Percentiles rank a stretch among this genome's conserved stretches.
Conservation (phyloP, 2,888 invertebrate species). For the Aphodius granarius region DNA sequence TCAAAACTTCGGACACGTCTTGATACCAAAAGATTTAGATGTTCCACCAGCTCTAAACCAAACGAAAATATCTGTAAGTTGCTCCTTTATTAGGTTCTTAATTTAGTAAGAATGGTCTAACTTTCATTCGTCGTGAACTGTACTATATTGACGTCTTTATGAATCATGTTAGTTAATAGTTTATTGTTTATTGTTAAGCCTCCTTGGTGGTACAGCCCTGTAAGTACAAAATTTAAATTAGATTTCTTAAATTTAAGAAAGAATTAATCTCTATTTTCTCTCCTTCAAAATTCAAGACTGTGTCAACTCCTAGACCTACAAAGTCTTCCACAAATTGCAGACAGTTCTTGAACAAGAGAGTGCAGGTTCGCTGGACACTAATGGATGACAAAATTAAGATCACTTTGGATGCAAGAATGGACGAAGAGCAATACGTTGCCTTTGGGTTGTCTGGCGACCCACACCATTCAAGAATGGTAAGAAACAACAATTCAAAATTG, state of each 20-base stretch:
- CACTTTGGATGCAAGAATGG: constrained; percentile 75
- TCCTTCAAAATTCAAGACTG: constrained; percentile 62
- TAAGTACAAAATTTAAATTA: constrained; percentile 61
- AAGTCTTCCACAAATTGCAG: constrained; percentile 72
- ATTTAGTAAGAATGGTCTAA: not conserved
- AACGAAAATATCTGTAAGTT: constrained; percentile 84
- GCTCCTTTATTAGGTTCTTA: not conserved
- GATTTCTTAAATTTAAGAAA: not conserved
- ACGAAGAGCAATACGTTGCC: constrained; percentile 84
- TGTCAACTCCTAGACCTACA: constrained; percentile 70
- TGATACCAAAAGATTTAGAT: constrained; percentile 83
- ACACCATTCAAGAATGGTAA: constrained; percentile 71
- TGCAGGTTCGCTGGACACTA: constrained; percentile 87
- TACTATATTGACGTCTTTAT: not conserved
- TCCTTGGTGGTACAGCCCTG: constrained; percentile 92
- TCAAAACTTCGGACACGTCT: constrained; percentile 90
- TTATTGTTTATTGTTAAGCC: constrained; percentile 60
- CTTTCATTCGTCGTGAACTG: not conserved
- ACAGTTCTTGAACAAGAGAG: constrained; percentile 77
- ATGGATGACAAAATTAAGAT: constrained; percentile 76
- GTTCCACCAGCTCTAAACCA: constrained; percentile 90
- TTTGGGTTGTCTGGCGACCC: constrained; percentile 83
- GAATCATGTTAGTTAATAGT: not conserved
- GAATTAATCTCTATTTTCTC: constrained; percentile 22
- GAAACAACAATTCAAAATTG: not conserved